Conservation (phyloP, 2,797 vertebrate species). For the Sebastes vulpes region DNA sequence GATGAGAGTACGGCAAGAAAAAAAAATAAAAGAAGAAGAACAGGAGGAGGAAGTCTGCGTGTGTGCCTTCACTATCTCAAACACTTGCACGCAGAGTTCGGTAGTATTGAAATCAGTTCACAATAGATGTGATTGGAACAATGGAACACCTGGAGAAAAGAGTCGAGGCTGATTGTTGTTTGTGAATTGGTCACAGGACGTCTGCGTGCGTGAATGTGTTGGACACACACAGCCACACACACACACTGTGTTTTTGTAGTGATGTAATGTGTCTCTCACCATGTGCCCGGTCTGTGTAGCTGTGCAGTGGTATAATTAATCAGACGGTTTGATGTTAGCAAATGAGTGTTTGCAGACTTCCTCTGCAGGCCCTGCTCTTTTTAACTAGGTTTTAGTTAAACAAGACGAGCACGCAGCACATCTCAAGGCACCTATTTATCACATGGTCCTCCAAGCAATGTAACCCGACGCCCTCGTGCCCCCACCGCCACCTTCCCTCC, state of each 20-base stretch:
- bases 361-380: slow-evolving; percentile 67
- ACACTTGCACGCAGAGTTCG: slow-evolving; percentile 54
- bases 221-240: background rate
- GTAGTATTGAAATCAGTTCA: slow-evolving; percentile 62
- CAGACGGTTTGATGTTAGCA: slow-evolving; percentile 78
- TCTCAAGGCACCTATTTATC: slow-evolving; percentile 71
- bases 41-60: slow-evolving; percentile 65
- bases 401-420: slow-evolving; percentile 61
- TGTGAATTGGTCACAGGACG: slow-evolving; percentile 30
- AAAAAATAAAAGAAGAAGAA: slow-evolving; percentile 40
- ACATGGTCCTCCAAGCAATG: slow-evolving; percentile 52
- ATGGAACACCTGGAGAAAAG: slow-evolving; percentile 71
- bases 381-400: slow-evolving; percentile 75
- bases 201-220: slow-evolving; percentile 8
- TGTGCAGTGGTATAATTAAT: slow-evolving; percentile 74
- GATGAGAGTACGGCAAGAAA: slow-evolving; percentile 77
- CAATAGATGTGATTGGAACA: slow-evolving; percentile 65
- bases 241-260: slow-evolving; percentile 25
- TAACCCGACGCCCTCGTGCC: slow-evolving; percentile 18
- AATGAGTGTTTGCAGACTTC: slow-evolving; percentile 75
- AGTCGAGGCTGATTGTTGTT: slow-evolving; percentile 15
- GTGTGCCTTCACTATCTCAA: slow-evolving; percentile 58
- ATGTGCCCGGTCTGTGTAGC: slow-evolving; percentile 42
- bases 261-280: slow-evolving; percentile 35
- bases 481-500: background rate